These are phyloP conservation scores for Oopsacas minuta DNA, from an alignment of 37 sponge, comb jelly and placozoan genomes.

Conservation along the genomic window DNA sequence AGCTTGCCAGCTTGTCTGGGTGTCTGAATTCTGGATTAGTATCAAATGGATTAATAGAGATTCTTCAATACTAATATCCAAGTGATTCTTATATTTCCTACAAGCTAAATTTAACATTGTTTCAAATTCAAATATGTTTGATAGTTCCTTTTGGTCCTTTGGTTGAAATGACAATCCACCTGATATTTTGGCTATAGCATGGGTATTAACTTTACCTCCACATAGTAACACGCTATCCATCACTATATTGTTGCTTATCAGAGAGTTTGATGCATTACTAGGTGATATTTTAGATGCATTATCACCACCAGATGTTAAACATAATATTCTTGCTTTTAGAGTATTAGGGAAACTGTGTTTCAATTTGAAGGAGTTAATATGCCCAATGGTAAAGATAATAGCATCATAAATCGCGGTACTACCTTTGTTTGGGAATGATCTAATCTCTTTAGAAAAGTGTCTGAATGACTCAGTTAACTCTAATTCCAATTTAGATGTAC, in stretches of 20 bases:
- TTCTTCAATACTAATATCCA: background rate
- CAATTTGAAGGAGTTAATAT: background rate
- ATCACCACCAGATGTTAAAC: constrained; percentile 22
- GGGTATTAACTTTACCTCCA: background rate
- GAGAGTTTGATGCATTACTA: background rate
- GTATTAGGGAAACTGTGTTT: background rate
- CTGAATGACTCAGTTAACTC: background rate
- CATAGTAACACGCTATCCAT: background rate
- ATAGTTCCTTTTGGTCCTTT: background rate
- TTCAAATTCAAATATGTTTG: background rate
- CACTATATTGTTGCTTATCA: background rate
- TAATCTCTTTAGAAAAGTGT: background rate
- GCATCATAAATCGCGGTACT: background rate
- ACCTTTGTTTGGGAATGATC: background rate
- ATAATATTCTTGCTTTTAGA: background rate
- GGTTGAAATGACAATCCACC: background rate
- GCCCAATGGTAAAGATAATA: background rate
- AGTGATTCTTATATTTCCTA: background rate
- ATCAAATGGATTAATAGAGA: background rate
- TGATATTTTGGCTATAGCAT: background rate
- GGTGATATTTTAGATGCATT: background rate
- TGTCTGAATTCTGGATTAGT: background rate
- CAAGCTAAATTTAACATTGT: background rate
- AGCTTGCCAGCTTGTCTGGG: background rate
- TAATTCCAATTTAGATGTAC: background rate